phyloP scores from a whole-genome alignment of 2,113 vertebrate species.

The Verasper variegatus region DNA sequence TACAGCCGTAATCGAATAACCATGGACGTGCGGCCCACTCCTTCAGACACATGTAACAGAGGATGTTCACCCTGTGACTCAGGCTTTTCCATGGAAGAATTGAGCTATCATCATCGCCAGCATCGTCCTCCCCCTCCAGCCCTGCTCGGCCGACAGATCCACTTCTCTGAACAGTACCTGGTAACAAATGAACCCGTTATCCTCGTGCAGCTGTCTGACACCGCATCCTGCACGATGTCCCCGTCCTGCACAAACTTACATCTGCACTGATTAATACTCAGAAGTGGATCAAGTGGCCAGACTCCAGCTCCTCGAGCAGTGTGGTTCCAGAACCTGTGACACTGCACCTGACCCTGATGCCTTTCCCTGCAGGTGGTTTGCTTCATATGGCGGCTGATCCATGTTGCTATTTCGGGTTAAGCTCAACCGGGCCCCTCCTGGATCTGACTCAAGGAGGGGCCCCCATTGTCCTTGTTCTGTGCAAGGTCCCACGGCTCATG shows the following conservation, averaged over 20 bases:
- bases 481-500: too few species aligned
- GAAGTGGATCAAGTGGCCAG: neutral
- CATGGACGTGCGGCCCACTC: constrained; percentile 25
- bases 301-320: too few species aligned
- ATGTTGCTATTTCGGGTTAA: too few species aligned
- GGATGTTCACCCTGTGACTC: constrained; percentile 66
- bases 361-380: too few species aligned
- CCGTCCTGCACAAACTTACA: neutral
- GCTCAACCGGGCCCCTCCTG: too few species aligned
- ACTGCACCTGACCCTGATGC: too few species aligned
- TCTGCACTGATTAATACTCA: too few species aligned
- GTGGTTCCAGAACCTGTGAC: too few species aligned
- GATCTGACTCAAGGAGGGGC: too few species aligned
- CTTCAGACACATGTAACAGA: constrained; percentile 49
- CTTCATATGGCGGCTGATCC: too few species aligned
- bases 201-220: neutral
- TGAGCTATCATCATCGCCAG: constrained; percentile 44
- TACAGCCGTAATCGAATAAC: constrained; percentile 78
- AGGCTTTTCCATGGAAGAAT: constrained; percentile 62
- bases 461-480: too few species aligned
- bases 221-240: neutral
- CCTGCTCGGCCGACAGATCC: constrained; percentile 5
- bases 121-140: constrained; percentile 10
- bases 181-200: neutral
- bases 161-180: constrained; percentile 1